Evolutionary conservation across 2,888 invertebrate genomes (phyloP).

Genomic region (Watsonalla binaria): DNA sequence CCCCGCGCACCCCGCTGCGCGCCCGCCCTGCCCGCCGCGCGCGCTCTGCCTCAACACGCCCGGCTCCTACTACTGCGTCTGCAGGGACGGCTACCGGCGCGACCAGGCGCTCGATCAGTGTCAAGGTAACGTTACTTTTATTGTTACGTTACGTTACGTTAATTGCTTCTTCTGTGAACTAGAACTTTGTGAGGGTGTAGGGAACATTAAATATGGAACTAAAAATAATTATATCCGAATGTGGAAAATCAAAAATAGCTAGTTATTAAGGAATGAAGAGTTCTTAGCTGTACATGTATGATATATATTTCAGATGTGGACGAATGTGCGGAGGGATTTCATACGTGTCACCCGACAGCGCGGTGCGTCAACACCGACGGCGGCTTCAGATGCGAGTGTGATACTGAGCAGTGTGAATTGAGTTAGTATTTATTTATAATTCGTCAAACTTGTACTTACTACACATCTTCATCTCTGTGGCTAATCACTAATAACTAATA

Average conservation of each 20-base stretch:
- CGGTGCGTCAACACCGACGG: constrained; percentile 90
- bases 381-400: constrained; percentile 87
- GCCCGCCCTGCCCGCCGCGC: constrained; percentile 85
- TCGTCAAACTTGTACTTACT: too few relatives aligned
- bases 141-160: too few relatives aligned
- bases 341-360: constrained; percentile 89
- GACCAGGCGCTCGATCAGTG: constrained; percentile 80
- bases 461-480: too few relatives aligned
- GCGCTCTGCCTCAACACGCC: constrained; percentile 92
- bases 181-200: too few relatives aligned
- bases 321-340: constrained; percentile 86
- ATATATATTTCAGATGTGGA: constrained; percentile 83
- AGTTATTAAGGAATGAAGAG: background rate
- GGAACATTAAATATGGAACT: too few relatives aligned
- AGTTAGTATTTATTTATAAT: constrained; percentile 60
- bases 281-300: background rate
- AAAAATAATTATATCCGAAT: too few relatives aligned
- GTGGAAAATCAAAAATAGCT: background rate
- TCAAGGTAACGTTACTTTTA: constrained; percentile 65
- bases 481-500: too few relatives aligned
- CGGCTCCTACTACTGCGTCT: constrained; percentile 94
- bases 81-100: constrained; percentile 85
- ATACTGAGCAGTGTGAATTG: constrained; percentile 80
- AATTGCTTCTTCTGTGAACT: too few relatives aligned
- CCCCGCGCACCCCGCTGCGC: constrained; percentile 83